A percentile compares a stretch with the other conserved stretches of the same genome.
Evolutionary conservation across 2,113 vertebrate genomes (phyloP).

Genomic region (Dissostichus mawsoni): DNA sequence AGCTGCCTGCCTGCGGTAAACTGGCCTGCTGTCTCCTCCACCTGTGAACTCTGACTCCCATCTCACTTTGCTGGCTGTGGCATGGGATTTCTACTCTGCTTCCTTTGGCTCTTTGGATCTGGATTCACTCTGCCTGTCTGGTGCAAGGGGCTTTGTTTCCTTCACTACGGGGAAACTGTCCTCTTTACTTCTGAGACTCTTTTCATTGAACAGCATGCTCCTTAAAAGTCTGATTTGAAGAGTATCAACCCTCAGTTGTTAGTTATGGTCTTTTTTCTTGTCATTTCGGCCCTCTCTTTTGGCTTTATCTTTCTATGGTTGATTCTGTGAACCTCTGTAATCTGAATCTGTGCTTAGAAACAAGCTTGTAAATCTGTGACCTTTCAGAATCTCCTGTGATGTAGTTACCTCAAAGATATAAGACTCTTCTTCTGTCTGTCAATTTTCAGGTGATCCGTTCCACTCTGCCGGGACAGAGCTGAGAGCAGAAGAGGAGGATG

Average conservation of each 20-base stretch:
- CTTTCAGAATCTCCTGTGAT: background rate
- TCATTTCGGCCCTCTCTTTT: background rate
- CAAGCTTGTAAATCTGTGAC: no score
- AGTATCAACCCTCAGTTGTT: background rate
- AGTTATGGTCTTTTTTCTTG: background rate
- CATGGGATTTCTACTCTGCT: constrained; percentile 5
- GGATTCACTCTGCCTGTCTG: background rate
- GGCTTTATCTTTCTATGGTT: background rate
- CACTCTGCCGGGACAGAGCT: constrained; percentile 23
- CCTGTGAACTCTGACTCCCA: background rate
- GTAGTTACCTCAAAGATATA: background rate
- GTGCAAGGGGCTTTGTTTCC: background rate
- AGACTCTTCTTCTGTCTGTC: background rate
- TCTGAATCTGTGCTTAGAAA: no score
- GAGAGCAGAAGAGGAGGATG: constrained; percentile 77
- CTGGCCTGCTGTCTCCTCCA: constrained; percentile 4
- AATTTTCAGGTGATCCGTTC: constrained; percentile 17
- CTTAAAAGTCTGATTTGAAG: background rate
- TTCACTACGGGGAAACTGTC: background rate
- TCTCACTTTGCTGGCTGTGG: constrained; percentile 17
- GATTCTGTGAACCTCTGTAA: no score
- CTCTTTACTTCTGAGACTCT: no score
- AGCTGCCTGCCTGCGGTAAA: constrained; percentile 70
- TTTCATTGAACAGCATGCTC: background rate
- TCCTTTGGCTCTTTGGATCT: constrained; percentile 1